phyloP scores from a whole-genome alignment of 1,140 invertebrate species.

The Drosophila azteca region DNA sequence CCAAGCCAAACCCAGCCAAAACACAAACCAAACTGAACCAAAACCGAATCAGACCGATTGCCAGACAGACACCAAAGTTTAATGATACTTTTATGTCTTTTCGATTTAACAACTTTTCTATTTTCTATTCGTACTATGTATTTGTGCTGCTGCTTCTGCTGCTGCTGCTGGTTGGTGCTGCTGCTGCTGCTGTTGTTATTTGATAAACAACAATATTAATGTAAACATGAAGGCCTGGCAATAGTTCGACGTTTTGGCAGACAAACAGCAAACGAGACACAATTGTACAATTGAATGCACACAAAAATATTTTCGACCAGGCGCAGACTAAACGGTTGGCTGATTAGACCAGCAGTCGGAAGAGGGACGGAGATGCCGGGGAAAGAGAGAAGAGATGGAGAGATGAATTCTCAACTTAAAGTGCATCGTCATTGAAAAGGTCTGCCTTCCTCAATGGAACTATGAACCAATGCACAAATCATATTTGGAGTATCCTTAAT shows the following conservation, averaged over 20 bases:
- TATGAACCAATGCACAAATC: too few relatives aligned
- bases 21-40: slow-evolving; percentile 6
- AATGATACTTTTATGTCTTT: slow-evolving; percentile 71
- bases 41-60: slow-evolving; percentile 31
- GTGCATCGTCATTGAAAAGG: too few relatives aligned
- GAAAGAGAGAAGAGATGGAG: background rate
- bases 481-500: too few relatives aligned
- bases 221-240: slow-evolving; percentile 42
- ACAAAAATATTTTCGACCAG: slow-evolving; percentile 45
- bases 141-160: too few relatives aligned
- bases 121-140: slow-evolving; percentile 23
- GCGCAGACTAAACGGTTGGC: slow-evolving; percentile 21
- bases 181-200: slow-evolving; percentile 38
- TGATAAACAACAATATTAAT: slow-evolving; percentile 60
- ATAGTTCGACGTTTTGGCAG: slow-evolving; percentile 54
- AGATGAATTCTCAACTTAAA: background rate
- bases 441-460: too few relatives aligned
- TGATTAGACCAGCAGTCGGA: slow-evolving; percentile 21
- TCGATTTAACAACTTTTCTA: slow-evolving; percentile 50
- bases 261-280: slow-evolving; percentile 54
- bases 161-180: slow-evolving; percentile 14
- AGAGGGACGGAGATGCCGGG: background rate
- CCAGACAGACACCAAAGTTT: slow-evolving; percentile 67
- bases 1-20: slow-evolving; percentile 16
- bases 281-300: slow-evolving; percentile 50